Evolutionary conservation across 1,140 invertebrate species (phyloP), one percentile per base, ranked within the genome.

Genomic region (Heliconius himera): DNA sequence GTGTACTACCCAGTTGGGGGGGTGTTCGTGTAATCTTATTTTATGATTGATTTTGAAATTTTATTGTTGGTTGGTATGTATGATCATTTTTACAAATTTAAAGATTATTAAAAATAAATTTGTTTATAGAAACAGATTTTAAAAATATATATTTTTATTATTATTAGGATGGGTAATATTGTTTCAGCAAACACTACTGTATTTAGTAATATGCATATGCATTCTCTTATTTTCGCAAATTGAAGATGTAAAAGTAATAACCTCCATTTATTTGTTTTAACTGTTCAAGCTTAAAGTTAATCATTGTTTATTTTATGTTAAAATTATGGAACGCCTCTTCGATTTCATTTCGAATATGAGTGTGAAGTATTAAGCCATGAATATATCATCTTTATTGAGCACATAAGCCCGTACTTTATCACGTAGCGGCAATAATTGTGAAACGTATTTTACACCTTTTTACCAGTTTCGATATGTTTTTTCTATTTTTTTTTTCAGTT

Each of bases 381-480:
- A 78, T 78, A 78, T 78, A 78, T 78, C 77, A 78, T 78, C 51
- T 72, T 78, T 78, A 78, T 78, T 78, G 77, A 78, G 66, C 77
- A 73, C 71, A 73, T 78, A 78, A 78, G 54, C 77, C 77, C 51
- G 78, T 83, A 75, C 79, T 76, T 79, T 83, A 82, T 83, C 76
- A 83, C 77, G 76, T 56, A 75, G 51, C 54, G 72, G 56, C 56
- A 82, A 82, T 84, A 82, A 84, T 84, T 84, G 83, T 82, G 79
- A 84, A 81, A 79, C 77, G 75, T 80, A 82, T 84, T 84, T 84
- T 81, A 82, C 78, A 76, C 66, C 16, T 41, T 41, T 72, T 72
- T 72, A 72, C 36, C 29, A 36, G 36, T 72, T 72, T 72, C 36
- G 36, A 72, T 72, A n/a, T 66, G 3, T 66, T 66, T 66, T 66